These are phyloP conservation scores for Hycleus phaleratus DNA, from an alignment of 1,140 invertebrate species.

Conservation along the genomic window DNA sequence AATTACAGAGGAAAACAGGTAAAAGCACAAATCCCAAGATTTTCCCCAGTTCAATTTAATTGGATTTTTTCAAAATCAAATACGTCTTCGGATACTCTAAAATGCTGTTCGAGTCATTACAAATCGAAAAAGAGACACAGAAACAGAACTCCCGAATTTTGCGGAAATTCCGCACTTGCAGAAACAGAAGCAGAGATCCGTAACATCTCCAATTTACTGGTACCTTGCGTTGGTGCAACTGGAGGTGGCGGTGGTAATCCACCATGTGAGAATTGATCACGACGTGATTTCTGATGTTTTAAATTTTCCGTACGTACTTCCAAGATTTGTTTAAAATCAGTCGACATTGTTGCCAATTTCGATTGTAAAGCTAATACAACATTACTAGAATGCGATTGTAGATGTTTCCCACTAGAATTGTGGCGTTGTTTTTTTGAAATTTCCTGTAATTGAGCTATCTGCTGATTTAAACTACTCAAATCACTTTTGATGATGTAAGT, in stretches of 20 bases:
- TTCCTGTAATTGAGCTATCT: conserved; percentile 84
- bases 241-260: conserved; percentile 58
- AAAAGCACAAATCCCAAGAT: too few species aligned
- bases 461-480: conserved; percentile 87
- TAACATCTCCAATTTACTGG: background rate
- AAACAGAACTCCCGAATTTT: too few species aligned
- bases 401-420: conserved; percentile 61
- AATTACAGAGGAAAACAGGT: too few species aligned
- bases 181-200: too few species aligned
- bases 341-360: conserved; percentile 92
- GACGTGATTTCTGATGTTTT: conserved; percentile 86
- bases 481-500: conserved; percentile 98
- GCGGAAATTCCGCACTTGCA: background rate
- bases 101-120: too few species aligned
- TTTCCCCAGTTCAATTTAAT: too few species aligned
- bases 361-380: conserved; percentile 92
- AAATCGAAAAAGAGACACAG: too few species aligned
- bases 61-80: too few species aligned
- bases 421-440: conserved; percentile 63
- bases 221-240: conserved; percentile 20
- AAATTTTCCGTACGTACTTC: conserved; percentile 89
- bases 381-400: conserved; percentile 92
- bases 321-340: conserved; percentile 89
- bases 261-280: conserved; percentile 90
- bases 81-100: too few species aligned